Evolutionary conservation across 2,888 invertebrate species (phyloP).

Genomic region (Papilio protenor): DNA sequence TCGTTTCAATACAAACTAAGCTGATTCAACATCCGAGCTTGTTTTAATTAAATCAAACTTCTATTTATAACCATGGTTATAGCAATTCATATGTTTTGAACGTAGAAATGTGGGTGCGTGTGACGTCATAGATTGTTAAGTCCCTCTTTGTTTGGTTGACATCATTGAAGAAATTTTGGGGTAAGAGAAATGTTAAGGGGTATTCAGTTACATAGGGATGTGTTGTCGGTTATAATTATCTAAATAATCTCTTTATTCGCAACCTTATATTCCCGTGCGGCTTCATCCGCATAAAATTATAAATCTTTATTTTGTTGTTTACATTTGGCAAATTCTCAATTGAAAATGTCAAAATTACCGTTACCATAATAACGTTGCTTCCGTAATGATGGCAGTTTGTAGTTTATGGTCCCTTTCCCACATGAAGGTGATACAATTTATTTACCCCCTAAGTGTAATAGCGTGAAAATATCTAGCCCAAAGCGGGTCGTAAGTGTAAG

Average conservation of each 20-base stretch:
- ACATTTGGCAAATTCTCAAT: too few species aligned
- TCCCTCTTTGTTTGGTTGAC: background rate
- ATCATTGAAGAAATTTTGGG: background rate
- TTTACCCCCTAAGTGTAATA: too few species aligned
- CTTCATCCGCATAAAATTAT: too few species aligned
- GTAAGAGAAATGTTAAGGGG: slow-evolving; percentile 20
- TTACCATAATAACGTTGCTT: too few species aligned
- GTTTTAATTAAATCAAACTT: slow-evolving; percentile 48
- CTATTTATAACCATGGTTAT: slow-evolving; percentile 12
- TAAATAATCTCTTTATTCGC: background rate
- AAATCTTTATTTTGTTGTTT: too few species aligned
- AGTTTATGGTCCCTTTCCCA: too few species aligned
- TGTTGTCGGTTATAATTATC: background rate
- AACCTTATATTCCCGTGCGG: too few species aligned
- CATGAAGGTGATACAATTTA: too few species aligned
- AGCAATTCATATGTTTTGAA: background rate
- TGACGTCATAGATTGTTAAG: background rate
- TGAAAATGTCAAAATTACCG: too few species aligned
- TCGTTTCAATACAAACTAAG: slow-evolving; percentile 46
- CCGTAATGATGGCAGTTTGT: too few species aligned
- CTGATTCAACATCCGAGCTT: slow-evolving; percentile 37
- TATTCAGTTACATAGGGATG: slow-evolving; percentile 30
- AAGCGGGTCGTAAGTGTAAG: too few species aligned
- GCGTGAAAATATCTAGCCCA: too few species aligned
- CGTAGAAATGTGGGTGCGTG: background rate